phyloP scores from a whole-genome alignment of 2,113 vertebrate species.

The Colaptes auratus region DNA sequence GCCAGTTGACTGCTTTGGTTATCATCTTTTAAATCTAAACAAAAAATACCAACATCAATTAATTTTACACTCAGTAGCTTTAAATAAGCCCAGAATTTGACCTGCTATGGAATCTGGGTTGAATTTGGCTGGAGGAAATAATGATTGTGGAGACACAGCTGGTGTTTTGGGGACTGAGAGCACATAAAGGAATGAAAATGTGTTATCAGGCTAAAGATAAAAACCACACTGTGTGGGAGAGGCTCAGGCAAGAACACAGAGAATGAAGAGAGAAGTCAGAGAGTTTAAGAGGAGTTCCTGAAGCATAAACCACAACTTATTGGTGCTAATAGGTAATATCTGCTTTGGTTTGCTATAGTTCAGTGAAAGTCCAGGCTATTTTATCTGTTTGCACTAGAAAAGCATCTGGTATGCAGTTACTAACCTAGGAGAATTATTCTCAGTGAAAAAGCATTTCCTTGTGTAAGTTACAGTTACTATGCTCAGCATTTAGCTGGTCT shows the following conservation, averaged over 20 bases:
- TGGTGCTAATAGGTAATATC: not conserved
- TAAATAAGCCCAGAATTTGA: not conserved
- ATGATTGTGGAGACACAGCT: not conserved
- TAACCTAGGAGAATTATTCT: not conserved
- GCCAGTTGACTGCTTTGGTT: not conserved
- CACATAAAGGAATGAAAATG: not conserved
- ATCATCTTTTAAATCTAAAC: not conserved
- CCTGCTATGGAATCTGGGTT: not conserved
- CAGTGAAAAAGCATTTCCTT: not conserved
- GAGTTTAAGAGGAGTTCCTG: not conserved
- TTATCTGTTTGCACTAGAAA: not conserved
- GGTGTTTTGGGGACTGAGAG: not conserved
- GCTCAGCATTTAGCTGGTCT: not conserved
- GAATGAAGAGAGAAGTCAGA: not conserved
- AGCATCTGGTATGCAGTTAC: not conserved
- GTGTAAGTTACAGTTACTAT: not conserved
- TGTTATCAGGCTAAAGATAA: not conserved
- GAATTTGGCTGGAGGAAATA: not conserved
- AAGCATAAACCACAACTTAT: not conserved
- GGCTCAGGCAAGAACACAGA: not conserved
- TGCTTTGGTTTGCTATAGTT: not conserved
- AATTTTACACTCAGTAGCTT: not conserved
- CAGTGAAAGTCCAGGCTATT: not conserved
- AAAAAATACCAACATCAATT: not conserved
- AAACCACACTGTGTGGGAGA: not conserved